Percentiles rank a stretch among this genome's conserved stretches.
Evolutionary conservation across 2,888 invertebrate species (phyloP).

Genomic region (Tetragonisca angustula): DNA sequence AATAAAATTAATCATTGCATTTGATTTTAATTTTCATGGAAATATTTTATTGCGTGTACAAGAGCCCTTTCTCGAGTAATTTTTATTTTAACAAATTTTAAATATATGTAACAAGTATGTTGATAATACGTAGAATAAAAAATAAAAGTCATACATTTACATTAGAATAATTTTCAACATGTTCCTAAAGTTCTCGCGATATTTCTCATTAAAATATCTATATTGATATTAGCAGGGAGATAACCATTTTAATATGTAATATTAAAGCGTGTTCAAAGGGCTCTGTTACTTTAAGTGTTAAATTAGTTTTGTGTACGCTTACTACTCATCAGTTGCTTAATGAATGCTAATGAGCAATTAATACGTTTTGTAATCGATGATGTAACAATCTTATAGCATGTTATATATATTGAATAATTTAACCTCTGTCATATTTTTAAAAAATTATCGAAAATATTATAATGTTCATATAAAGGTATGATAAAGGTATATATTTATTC

Average conservation of each 20-base stretch:
- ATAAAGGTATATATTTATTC: slow-evolving; percentile 36
- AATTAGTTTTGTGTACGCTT: slow-evolving; percentile 35
- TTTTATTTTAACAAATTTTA: slow-evolving; percentile 29
- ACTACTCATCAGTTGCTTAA: slow-evolving; percentile 38
- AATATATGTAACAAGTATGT: slow-evolving; percentile 17
- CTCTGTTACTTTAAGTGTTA: slow-evolving; percentile 53
- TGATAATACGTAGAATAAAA: slow-evolving; percentile 26
- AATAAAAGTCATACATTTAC: slow-evolving; percentile 46
- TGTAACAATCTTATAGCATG: slow-evolving; percentile 11
- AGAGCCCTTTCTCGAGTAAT: slow-evolving; percentile 26
- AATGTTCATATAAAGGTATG: background rate
- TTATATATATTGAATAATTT: slow-evolving; percentile 25
- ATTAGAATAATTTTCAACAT: slow-evolving; percentile 55
- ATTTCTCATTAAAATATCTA: slow-evolving; percentile 49
- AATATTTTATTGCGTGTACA: slow-evolving; percentile 14
- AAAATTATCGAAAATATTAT: slow-evolving; percentile 7
- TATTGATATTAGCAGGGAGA: slow-evolving; percentile 32
- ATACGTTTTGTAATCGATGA: slow-evolving; percentile 44
- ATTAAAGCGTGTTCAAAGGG: slow-evolving; percentile 48
- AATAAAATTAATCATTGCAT: slow-evolving; percentile 35
- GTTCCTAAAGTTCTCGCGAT: slow-evolving; percentile 55
- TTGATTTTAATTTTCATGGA: slow-evolving; percentile 34
- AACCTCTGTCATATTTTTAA: slow-evolving; percentile 19
- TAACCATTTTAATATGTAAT: slow-evolving; percentile 34
- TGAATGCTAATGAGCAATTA: slow-evolving; percentile 39